These are phyloP conservation scores for Machaerirhynchus nigripectus DNA, from an alignment of 2,113 vertebrate species.

Conservation along the genomic window DNA sequence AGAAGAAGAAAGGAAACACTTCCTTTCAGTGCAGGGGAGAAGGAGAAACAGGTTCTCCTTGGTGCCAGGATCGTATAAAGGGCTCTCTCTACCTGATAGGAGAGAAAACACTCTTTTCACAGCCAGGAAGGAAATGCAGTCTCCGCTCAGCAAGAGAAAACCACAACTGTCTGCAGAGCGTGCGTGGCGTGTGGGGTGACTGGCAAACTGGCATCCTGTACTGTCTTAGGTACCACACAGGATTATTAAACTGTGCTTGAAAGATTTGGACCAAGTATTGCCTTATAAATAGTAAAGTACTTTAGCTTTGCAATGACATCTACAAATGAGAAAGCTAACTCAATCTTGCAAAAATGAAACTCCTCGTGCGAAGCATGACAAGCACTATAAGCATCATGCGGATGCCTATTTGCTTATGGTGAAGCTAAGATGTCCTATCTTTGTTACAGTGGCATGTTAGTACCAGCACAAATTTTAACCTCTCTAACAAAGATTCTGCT, in stretches of 20 bases:
- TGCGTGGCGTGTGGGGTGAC: rapidly evolving
- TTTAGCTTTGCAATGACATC: background rate
- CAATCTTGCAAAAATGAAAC: background rate
- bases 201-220: background rate
- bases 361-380: background rate
- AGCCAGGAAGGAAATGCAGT: background rate
- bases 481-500: background rate
- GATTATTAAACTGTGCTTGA: background rate
- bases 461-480: background rate
- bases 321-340: background rate
- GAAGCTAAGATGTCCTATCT: background rate
- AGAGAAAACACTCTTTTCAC: background rate
- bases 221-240: background rate
- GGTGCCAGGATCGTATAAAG: background rate
- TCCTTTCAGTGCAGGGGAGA: background rate
- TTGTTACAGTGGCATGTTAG: background rate
- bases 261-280: background rate
- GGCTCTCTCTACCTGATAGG: background rate
- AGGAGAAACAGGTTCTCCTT: background rate
- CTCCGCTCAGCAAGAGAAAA: background rate
- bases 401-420: background rate
- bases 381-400: background rate
- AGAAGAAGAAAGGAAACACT: background rate
- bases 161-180: background rate
- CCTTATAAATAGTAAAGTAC: background rate